These are phyloP conservation scores for Spilosoma lubricipeda DNA, from an alignment of 2,888 invertebrate species.

Conservation along the genomic window DNA sequence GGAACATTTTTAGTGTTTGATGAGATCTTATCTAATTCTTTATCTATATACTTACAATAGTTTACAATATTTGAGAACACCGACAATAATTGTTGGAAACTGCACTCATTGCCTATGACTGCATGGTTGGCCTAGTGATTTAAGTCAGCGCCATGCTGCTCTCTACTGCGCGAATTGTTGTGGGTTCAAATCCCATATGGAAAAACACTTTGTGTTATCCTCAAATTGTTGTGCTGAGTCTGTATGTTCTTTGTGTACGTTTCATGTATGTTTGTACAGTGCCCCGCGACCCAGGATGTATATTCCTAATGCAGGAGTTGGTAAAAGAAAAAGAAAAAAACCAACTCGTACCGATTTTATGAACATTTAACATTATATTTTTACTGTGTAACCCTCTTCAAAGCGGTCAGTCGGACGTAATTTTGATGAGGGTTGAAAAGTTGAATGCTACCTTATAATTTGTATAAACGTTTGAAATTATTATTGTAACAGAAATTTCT, in stretches of 20 bases:
- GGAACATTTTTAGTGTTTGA: not conserved
- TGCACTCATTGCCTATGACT: no score
- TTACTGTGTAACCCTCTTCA: slow-evolving; percentile 1
- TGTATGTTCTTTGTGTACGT: no score
- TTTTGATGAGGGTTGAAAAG: slow-evolving; percentile 9
- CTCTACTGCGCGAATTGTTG: no score
- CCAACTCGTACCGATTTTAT: not conserved
- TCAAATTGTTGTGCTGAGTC: no score
- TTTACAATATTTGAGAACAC: not conserved
- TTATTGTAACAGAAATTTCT: not conserved
- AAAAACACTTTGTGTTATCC: no score
- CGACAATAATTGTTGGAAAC: not conserved
- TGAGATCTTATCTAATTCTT: not conserved
- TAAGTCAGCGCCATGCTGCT: no score
- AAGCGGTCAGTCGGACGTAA: not conserved
- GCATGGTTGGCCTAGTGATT: no score
- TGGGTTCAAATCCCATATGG: no score
- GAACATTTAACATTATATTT: not conserved
- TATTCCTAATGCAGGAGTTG: no score
- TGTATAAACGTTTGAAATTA: not conserved
- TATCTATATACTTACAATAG: not conserved
- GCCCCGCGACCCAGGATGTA: no score
- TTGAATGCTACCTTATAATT: not conserved
- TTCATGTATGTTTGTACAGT: no score
- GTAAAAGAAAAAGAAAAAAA: no score